phyloP scores from a whole-genome alignment of 2,888 invertebrate species.

The Agrochola macilenta region DNA sequence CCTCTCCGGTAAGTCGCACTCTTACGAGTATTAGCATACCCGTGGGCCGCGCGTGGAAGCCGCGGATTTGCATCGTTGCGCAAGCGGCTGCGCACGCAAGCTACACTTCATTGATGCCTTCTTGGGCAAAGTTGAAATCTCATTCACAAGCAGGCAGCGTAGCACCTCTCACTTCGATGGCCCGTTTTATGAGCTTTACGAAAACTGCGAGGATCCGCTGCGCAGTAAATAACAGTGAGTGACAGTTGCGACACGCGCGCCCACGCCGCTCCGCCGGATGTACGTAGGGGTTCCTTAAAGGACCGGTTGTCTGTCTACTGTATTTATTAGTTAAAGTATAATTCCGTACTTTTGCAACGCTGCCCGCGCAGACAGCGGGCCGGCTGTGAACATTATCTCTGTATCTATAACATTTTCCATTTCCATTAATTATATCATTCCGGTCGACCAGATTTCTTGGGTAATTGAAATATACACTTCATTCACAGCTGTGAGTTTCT shows the following conservation, averaged over 20 bases:
- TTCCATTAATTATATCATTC: conserved; percentile 88
- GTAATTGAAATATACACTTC: conserved; percentile 84
- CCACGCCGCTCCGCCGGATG: conserved; percentile 88
- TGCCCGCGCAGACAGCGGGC: conserved; percentile 85
- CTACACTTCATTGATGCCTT: conserved; percentile 81
- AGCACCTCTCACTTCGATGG: conserved; percentile 77
- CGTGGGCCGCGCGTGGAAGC: conserved; percentile 73
- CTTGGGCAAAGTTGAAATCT: conserved; percentile 76
- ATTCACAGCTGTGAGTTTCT: conserved; percentile 82
- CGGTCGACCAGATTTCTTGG: conserved; percentile 74
- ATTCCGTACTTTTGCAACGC: conserved; percentile 84
- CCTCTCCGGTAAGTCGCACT: conserved; percentile 92
- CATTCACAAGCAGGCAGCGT: conserved; percentile 77
- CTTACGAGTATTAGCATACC: conserved; percentile 63
- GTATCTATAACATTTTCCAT: conserved; percentile 87
- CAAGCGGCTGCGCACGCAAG: conserved; percentile 76
- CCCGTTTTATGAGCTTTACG: conserved; percentile 72
- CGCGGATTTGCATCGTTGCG: conserved; percentile 80
- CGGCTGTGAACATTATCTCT: conserved; percentile 85
- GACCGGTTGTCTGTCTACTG: conserved; percentile 83
- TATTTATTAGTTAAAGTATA: conserved; percentile 74
- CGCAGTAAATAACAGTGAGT: conserved; percentile 83
- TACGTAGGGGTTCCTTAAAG: conserved; percentile 88
- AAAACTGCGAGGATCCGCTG: conserved; percentile 77
- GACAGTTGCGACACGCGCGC: conserved; percentile 84